Evolutionary conservation across 1,140 invertebrate species (phyloP).

Genomic region (Bombyx mori): ASM3026992v2 NC_085107.1:3460501-3461000

Average conservation of each 20-base stretch:
- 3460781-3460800: slow-evolving; percentile 19
- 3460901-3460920: slow-evolving; percentile 66
- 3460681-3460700: slow-evolving; percentile 63
- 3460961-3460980: slow-evolving; percentile 70
- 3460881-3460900: slow-evolving; percentile 61
- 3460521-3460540: too few species aligned
- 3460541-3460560: slow-evolving; percentile 29
- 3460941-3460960: slow-evolving; percentile 51
- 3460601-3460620: slow-evolving; percentile 45
- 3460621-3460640: slow-evolving; percentile 33
- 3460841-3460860: slow-evolving; percentile 57
- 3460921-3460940: slow-evolving; percentile 57
- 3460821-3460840: slow-evolving; percentile 65
- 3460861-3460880: slow-evolving; percentile 68
- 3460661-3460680: slow-evolving; percentile 64
- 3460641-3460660: slow-evolving; percentile 60
- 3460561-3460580: slow-evolving; percentile 27
- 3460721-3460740: slow-evolving; percentile 44
- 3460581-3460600: slow-evolving; percentile 4
- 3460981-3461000: slow-evolving; percentile 66
- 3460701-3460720: slow-evolving; percentile 64
- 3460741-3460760: slow-evolving; percentile 1
- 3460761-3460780: slow-evolving; percentile 14
- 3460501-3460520: too few species aligned
- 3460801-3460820: slow-evolving; percentile 55